Base-by-base conservation (phyloP, 2,113 vertebrate genomes). In the Rana temporaria region DNA sequence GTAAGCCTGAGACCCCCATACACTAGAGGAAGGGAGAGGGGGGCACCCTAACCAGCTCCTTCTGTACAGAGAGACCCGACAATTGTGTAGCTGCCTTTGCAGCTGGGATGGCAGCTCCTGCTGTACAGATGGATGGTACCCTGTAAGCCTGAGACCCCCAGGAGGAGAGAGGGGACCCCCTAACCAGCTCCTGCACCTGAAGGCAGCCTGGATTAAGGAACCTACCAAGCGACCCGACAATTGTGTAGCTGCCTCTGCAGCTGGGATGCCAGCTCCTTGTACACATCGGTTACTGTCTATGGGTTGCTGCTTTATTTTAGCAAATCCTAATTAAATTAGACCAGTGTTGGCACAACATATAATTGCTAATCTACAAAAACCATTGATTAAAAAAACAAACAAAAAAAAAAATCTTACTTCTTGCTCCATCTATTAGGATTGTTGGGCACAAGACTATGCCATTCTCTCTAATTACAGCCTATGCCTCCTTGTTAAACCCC, bases 311-410 rank as follows among this genome's bases (percentile, higher is more conserved):
- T 78, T 71, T 63, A 11, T 34, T 72, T 82, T 48, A 34, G 26
- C 26, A 73, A 59, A 74, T 56, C 79, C 79, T 74, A 57, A 82
- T 66, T 73, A 59, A 64, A 81, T 81, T 38, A 74, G 38, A 73
- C 57, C 79, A 62, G 34, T 81, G 57, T 71, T 81, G 66, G 78
- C 67, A 73, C 57, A 81, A 53, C 59, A 72, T 71, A 56, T 68
- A 63, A 7, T 70, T 22, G 55, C 57, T 63, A 38, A 6, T 62
- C 68, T 52, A 72, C 5, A 42, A 64, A 59, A 81, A 22, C 3
- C 19, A 73, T 16, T 64, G 69, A 64, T 30, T 30, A 30, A 30
- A 30, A 30, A 30, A 30, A 30, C 1, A 30, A 30, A 30, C 1
- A 30, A 32, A 42, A 63, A 48, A 76, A 26, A 64, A 64, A 53